Evolutionary conservation across 2,113 vertebrate genomes (phyloP).

Genomic region (Mus pahari): DNA sequence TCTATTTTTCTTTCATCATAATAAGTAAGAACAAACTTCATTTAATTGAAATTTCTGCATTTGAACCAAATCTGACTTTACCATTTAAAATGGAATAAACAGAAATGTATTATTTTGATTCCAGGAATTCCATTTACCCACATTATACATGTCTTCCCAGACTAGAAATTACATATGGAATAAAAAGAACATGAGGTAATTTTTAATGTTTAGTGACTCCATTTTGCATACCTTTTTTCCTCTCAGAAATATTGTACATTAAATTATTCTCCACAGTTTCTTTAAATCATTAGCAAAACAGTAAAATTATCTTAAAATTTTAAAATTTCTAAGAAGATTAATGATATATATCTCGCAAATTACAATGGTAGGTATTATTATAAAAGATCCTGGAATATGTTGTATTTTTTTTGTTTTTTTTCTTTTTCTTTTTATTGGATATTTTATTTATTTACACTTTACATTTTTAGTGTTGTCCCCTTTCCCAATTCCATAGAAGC

Average conservation of each 20-base stretch:
- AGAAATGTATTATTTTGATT: slow-evolving; percentile 38
- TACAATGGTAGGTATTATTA: not conserved
- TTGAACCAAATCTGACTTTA: not conserved
- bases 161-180: not conserved
- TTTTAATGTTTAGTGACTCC: not conserved
- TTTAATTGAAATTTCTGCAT: not conserved
- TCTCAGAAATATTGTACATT: not conserved
- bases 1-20: slow-evolving; percentile 10
- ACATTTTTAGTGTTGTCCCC: no score
- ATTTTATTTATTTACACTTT: no score
- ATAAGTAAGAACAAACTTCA: not conserved
- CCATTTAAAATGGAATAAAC: not conserved
- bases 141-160: slow-evolving; percentile 23
- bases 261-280: not conserved
- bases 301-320: not conserved
- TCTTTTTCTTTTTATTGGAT: no score
- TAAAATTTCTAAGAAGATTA: not conserved
- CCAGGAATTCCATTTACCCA: slow-evolving; percentile 55
- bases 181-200: slow-evolving; percentile 18
- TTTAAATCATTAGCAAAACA: not conserved
- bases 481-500: no score
- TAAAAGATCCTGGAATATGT: not conserved
- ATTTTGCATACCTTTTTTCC: not conserved
- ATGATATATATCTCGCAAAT: not conserved
- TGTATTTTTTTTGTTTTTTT: no score